phyloP scores from a whole-genome alignment of 2,113 vertebrate genomes.

The Dolichallabes microphthalmus region DNA sequence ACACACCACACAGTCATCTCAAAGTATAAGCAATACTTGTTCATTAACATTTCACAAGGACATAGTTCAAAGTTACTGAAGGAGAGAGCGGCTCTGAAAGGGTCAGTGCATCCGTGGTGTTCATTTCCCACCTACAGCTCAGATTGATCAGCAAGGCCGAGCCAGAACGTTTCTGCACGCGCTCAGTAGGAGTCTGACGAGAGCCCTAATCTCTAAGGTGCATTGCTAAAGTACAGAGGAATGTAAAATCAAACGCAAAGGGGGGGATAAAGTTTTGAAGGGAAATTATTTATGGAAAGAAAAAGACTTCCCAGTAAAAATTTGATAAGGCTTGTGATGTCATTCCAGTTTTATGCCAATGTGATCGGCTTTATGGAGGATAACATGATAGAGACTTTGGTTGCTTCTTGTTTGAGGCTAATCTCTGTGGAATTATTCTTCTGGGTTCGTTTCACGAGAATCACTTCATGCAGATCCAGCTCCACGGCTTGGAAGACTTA shows the following conservation, averaged over 20 bases:
- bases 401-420: conserved; percentile 48
- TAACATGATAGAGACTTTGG: conserved; percentile 55
- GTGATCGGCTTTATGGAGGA: conserved; percentile 51
- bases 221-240: conserved; percentile 59
- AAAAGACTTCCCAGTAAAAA: conserved; percentile 56
- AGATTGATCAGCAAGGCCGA: conserved; percentile 63
- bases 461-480: conserved; percentile 49
- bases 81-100: conserved; percentile 44
- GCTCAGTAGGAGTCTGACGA: conserved; percentile 58
- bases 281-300: conserved; percentile 58
- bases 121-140: conserved; percentile 60
- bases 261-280: conserved; percentile 29
- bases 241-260: conserved; percentile 54
- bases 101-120: conserved; percentile 59
- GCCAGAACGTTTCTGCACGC: conserved; percentile 44
- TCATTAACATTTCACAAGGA: conserved; percentile 34
- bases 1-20: background rate
- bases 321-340: conserved; percentile 54
- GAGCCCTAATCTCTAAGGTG: conserved; percentile 59
- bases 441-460: conserved; percentile 49
- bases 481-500: conserved; percentile 1
- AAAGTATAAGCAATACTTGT: conserved; percentile 2
- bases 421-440: conserved; percentile 53
- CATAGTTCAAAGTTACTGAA: conserved; percentile 7
- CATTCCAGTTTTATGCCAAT: conserved; percentile 54